These are phyloP conservation scores for Ormyrus labotus DNA, from an alignment of 2,888 invertebrate species.

Conservation along the genomic window DNA sequence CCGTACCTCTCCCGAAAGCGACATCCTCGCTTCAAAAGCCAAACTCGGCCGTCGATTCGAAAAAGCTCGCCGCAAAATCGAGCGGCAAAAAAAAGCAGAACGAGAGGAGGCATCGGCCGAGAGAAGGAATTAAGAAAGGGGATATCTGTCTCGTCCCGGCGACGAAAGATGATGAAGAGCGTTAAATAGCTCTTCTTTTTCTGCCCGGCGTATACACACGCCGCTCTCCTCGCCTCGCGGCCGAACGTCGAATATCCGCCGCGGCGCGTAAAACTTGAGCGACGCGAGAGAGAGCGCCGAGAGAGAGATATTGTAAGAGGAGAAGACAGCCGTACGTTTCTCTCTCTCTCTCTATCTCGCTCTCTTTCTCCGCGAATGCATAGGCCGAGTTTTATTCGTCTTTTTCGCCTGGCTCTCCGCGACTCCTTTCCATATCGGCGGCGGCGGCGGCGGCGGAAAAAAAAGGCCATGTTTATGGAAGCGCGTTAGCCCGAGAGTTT, in stretches of 20 bases:
- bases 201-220: not conserved
- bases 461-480: not conserved
- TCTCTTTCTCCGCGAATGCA: not conserved
- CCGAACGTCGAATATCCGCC: not conserved
- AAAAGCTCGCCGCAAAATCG: too few species aligned
- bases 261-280: slow-evolving; percentile 38
- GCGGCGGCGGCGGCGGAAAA: not conserved
- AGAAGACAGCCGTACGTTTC: slow-evolving; percentile 38
- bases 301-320: slow-evolving; percentile 46
- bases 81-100: not conserved
- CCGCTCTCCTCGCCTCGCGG: slow-evolving; percentile 4
- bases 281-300: slow-evolving; percentile 20
- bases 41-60: too few species aligned
- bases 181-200: slow-evolving; percentile 26
- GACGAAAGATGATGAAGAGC: slow-evolving; percentile 52
- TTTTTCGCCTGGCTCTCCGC: not conserved
- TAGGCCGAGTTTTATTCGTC: not conserved
- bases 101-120: not conserved
- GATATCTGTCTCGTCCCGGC: slow-evolving; percentile 11
- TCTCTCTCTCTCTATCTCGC: slow-evolving; percentile 4
- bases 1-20: too few species aligned
- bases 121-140: slow-evolving; percentile 39
- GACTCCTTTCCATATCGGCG: too few species aligned
- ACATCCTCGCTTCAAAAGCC: too few species aligned
- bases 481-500: too few species aligned